Base-by-base conservation (phyloP, 2,888 invertebrate genomes). In the Cybosia mesomella region DNA sequence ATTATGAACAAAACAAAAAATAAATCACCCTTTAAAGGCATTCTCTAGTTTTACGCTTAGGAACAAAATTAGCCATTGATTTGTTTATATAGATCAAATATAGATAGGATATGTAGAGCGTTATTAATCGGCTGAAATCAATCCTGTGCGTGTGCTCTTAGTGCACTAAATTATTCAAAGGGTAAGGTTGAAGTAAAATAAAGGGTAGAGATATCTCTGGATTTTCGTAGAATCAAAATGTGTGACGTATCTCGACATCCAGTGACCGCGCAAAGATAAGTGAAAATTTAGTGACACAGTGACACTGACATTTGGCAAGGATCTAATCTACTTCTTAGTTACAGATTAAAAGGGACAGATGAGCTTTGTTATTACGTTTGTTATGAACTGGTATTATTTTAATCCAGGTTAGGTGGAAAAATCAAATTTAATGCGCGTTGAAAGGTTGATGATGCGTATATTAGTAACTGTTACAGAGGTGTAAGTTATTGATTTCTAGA, bases 81-180 rank as follows among this genome's bases (percentile, higher is more conserved):
- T 49, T 49, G 8, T n/a, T 18, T 9, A n/a, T 18, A 49, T 49
- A n/a, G n/a, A 43, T 22, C 9, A 2, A 58, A 58, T n/a, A n/a
- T n/a, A n/a, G n/a, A n/a, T n/a, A n/a, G n/a, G n/a, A 32, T 7
- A 15, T 13, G 21, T 22, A 24, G 7, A 39, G 24, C 4, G 39
- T 55, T 54, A 28, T 28, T 55, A 60, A 61, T 61, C 32, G 32
- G 28, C 32, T 28, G 21, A 57, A 24, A 61, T 61, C 18, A 61
- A 55, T 61, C 55, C 55, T 61, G 66, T 66, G 60, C 60, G 60
- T 60, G 60, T 60, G 49, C 49, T 49, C 18, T 36, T 22, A 66
- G 18, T 49, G 2, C 24, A 24, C 43, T 49, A 61, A 60, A 9
- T 32, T 63, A 63, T 63, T 36, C 54, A 64, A 36, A 53, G 43